Evolutionary conservation across 2,888 invertebrate genomes (phyloP).

Genomic region (Aricia artaxerxes): DNA sequence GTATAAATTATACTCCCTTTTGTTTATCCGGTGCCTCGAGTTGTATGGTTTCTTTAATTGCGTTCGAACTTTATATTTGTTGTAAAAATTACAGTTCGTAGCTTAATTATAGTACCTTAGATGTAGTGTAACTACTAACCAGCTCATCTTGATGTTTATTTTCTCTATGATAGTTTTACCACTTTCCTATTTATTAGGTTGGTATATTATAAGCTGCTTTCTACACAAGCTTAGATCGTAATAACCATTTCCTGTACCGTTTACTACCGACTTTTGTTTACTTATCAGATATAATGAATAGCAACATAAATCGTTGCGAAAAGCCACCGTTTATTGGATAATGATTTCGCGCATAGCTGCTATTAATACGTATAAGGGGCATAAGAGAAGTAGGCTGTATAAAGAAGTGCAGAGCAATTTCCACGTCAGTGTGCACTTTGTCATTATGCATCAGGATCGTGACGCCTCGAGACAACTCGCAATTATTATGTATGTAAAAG

Average conservation of each 20-base stretch:
- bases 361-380: constrained; percentile 41
- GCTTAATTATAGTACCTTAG: background rate
- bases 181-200: background rate
- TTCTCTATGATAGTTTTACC: background rate
- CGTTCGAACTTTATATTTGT: background rate
- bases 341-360: constrained; percentile 38
- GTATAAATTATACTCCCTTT: constrained; percentile 21
- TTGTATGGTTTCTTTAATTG: constrained; percentile 22
- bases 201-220: background rate
- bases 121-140: background rate
- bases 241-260: background rate
- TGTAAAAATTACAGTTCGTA: background rate
- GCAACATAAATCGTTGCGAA: constrained; percentile 24
- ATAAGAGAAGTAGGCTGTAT: constrained; percentile 44
- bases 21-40: constrained; percentile 10
- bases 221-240: background rate
- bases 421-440: constrained; percentile 78
- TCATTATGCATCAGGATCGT: constrained; percentile 79
- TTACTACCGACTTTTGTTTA: constrained; percentile 23
- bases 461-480: constrained; percentile 79
- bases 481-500: constrained; percentile 80
- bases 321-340: constrained; percentile 29
- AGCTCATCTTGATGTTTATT: background rate
- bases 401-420: constrained; percentile 71
- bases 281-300: constrained; percentile 23